These are phyloP conservation scores for Sebastes fasciatus DNA, from an alignment of 2,113 vertebrate species.

Conservation along the genomic window DNA sequence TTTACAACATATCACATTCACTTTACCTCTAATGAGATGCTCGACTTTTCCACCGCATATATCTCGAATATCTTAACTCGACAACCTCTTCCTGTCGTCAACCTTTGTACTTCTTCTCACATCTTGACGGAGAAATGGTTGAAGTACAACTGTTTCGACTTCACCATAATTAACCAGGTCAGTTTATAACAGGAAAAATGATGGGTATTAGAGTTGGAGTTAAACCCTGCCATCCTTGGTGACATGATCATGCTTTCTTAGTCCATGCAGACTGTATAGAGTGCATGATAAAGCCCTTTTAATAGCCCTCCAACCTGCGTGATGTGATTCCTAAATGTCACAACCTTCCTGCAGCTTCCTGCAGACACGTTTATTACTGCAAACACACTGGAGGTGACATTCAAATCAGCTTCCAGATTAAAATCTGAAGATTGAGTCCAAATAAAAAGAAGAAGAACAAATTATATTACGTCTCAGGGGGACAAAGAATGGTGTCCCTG, in stretches of 20 bases:
- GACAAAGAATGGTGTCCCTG: too few species aligned
- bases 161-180: background rate
- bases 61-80: background rate
- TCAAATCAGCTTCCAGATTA: slow-evolving; percentile 33
- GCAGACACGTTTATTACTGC: slow-evolving; percentile 10
- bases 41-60: background rate
- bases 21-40: background rate
- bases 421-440: slow-evolving; percentile 24
- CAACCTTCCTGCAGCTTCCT: slow-evolving; percentile 15
- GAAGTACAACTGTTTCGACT: background rate
- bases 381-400: slow-evolving; percentile 25
- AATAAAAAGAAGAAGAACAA: background rate
- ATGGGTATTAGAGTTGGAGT: background rate
- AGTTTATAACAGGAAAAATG: slow-evolving; percentile 2
- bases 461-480: background rate
- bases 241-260: background rate
- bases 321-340: slow-evolving; percentile 30
- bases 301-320: background rate
- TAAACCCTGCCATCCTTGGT: background rate
- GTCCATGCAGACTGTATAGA: background rate
- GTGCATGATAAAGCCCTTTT: slow-evolving; percentile 8
- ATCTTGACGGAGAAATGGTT: slow-evolving; percentile 4
- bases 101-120: too few species aligned
- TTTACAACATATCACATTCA: background rate
- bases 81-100: background rate